Base-by-base conservation (phyloP, 2,113 vertebrate species). In the Sigmodon hispidus region DNA sequence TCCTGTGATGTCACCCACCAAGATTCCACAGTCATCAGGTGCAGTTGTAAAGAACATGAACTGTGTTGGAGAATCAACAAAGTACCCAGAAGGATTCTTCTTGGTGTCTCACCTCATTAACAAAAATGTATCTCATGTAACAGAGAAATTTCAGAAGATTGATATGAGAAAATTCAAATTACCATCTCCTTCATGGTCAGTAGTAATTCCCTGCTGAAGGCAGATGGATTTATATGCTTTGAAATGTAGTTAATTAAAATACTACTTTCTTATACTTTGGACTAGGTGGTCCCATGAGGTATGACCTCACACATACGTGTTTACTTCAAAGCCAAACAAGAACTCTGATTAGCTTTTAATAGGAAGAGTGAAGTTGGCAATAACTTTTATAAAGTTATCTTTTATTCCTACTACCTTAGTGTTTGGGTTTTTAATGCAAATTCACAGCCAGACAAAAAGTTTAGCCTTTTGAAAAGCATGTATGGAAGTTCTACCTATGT, bases 271-370 rank as follows among this genome's bases (percentile, higher is more conserved):
- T 87, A 13, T 84, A 11, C 21, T 94, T 94, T 61, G 45, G 9
- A 94, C 77, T 90, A 50, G 75, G 69, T 72, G 36, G 9, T 76
- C 92, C 70, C 69, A 8, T 57, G 67, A 93, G 36, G 3, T 73
- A 45, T 77, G 59, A 94, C 77, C n/a, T 75, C 90, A 91, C 69
- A 84, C 26, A 48, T 63, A 48, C 10, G 93, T 95, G 48, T 92
- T 95, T 96, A 45, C 34, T 94, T 90, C 75, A 90, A 91, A 96
- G 52, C 29, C 59, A 94, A 95, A 69, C 67, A 89, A 94, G 86
- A 89, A 89, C 92, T 92, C 55, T 91, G 65, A 96, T 94, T 79
- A 91, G 48, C 55, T 94, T 90, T 91, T 83, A 95, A 48, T 77
- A 75, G 80, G 69, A 45, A 92, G 52, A 92, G 67, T 61, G 67